Base-by-base conservation (phyloP, 37 sponge, comb jelly and placozoan species). In the Axinella damicornis region DNA sequence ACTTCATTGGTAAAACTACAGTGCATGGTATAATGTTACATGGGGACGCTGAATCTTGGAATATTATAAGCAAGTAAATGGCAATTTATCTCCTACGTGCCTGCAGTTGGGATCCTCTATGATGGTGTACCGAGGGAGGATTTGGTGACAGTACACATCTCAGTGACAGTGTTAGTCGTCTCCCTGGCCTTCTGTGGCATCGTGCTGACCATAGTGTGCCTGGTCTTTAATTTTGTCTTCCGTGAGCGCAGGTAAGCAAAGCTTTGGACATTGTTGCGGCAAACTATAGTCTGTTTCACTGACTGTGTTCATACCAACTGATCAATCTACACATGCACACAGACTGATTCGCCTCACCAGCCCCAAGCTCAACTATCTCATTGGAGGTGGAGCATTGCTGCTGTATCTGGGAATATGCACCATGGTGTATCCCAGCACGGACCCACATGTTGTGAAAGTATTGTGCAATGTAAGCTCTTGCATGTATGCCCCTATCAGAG, bases 41-140 rank as follows among this genome's bases (percentile, higher is more conserved):
- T n/a, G n/a, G n/a, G n/a, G n/a, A n/a, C n/a, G n/a, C n/a, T n/a
- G n/a, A n/a, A n/a, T n/a, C n/a, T n/a, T n/a, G n/a, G n/a, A n/a
- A n/a, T n/a, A n/a, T n/a, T n/a, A n/a, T n/a, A n/a, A n/a, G n/a
- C n/a, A n/a, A n/a, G n/a, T n/a, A n/a, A n/a, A n/a, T n/a, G n/a
- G n/a, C n/a, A n/a, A n/a, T n/a, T n/a, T n/a, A n/a, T n/a, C n/a
- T 46, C 46, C 4, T 46, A 9, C 9, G 6, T 46, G 46, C 9
- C 46, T 46, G 46, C 9, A 46, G 46, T 12, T 46, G 46, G 46
- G 9, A 46, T 46, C 46, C 83, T 74, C 1, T 59, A 72, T 39
- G 83, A 83, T 83, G 83, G 83, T n/a, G 40, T 60, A 41, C 41
- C 83, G 5, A 36, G 31, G 2, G 57, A 73, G 38, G 62, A 36